Evolutionary conservation across 1,140 invertebrate genomes (phyloP).

Genomic region (Maconellicoccus hirsutus): DNA sequence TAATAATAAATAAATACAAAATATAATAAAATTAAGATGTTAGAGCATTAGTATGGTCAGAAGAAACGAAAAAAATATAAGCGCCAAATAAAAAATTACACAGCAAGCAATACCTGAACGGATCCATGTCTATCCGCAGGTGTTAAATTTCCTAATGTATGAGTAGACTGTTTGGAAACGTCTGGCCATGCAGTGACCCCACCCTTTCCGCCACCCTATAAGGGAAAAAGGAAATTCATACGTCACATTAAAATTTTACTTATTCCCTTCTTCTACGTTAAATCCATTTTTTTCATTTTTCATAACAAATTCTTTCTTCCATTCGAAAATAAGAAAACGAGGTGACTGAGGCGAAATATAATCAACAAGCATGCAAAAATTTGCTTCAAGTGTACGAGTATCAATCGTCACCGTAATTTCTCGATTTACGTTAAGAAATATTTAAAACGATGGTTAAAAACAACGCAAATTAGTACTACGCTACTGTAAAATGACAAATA

Average conservation of each 20-base stretch:
- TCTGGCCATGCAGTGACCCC: slow-evolving; percentile 44
- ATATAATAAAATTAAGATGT: too few species aligned
- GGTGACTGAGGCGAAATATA: background rate
- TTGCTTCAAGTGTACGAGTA: background rate
- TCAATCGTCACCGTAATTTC: background rate
- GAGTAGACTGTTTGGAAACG: slow-evolving; percentile 45
- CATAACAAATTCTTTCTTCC: too few species aligned
- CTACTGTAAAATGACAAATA: background rate
- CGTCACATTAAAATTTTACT: background rate
- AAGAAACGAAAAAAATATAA: background rate
- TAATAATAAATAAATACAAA: too few species aligned
- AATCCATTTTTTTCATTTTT: background rate
- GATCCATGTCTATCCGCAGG: slow-evolving; percentile 88
- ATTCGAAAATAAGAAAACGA: background rate
- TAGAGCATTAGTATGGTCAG: too few species aligned
- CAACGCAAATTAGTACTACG: slow-evolving; percentile 8
- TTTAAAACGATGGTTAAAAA: too few species aligned
- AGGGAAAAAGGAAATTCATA: slow-evolving; percentile 1
- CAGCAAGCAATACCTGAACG: slow-evolving; percentile 55
- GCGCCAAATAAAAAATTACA: slow-evolving; percentile 9
- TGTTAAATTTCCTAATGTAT: slow-evolving; percentile 56
- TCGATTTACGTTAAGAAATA: background rate
- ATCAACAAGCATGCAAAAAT: background rate
- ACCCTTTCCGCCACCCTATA: slow-evolving; percentile 41
- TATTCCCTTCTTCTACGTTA: background rate